phyloP scores from a whole-genome alignment of 2,113 vertebrate genomes.

The Nerophis ophidion region DNA sequence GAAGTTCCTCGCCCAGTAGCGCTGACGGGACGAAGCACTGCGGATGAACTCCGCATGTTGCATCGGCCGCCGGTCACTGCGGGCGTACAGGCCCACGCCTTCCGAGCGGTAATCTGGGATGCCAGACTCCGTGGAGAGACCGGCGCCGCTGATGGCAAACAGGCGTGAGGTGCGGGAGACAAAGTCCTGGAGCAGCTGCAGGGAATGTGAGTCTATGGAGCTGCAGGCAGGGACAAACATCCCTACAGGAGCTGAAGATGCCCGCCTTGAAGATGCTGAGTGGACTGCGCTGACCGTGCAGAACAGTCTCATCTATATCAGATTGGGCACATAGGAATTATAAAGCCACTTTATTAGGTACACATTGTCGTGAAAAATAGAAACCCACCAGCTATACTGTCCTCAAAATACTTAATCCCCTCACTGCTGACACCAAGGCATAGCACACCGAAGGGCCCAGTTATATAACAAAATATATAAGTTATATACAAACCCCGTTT shows the following conservation, averaged over 20 bases:
- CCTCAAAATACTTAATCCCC: no score
- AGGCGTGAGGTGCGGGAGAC: conserved; percentile 74
- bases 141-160: conserved; percentile 87
- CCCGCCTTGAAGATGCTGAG: conserved; percentile 24
- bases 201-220: conserved; percentile 61
- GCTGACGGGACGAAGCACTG: conserved; percentile 79
- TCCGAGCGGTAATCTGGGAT: conserved; percentile 96
- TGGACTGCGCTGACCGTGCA: conserved; percentile 22
- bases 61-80: conserved; percentile 82
- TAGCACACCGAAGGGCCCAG: no score
- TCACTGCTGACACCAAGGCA: no score
- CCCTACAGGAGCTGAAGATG: conserved; percentile 35
- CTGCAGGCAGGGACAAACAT: conserved; percentile 82
- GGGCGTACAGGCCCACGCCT: conserved; percentile 85
- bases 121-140: conserved; percentile 91
- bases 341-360: background rate
- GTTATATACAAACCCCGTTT: no score
- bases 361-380: no score
- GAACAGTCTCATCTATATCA: conserved; percentile 52
- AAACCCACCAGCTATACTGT: no score
- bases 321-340: background rate
- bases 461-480: no score
- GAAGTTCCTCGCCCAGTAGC: conserved; percentile 96
- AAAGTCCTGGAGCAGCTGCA: conserved; percentile 81
- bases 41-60: conserved; percentile 81